phyloP scores from a whole-genome alignment of 1,140 invertebrate species.

The Drosophila parabipectinata region DNA sequence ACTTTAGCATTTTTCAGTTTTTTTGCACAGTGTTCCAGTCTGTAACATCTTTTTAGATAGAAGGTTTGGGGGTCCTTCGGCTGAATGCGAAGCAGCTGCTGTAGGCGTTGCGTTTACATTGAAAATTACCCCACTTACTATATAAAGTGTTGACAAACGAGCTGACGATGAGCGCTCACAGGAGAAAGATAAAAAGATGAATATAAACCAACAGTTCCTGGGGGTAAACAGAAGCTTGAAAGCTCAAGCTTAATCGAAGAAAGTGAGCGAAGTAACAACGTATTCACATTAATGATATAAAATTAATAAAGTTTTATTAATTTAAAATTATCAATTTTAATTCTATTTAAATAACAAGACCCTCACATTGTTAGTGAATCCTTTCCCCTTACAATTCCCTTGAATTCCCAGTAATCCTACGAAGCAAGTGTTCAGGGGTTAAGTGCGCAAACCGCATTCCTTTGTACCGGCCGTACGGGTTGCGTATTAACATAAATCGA shows the following conservation, averaged over 20 bases:
- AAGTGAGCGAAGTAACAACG: not conserved
- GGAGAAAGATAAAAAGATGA: constrained; percentile 9
- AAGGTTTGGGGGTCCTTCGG: not conserved
- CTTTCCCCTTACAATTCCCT: no score
- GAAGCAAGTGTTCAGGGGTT: constrained; percentile 10
- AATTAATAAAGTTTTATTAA: no score
- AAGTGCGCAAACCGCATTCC: constrained; percentile 44
- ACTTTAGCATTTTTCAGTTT: no score
- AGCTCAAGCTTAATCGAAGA: not conserved
- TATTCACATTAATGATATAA: not conserved
- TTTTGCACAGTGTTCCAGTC: not conserved
- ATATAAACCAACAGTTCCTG: not conserved
- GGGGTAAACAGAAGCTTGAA: not conserved
- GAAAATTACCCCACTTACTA: constrained; percentile 77
- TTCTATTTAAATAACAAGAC: no score
- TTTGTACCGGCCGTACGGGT: constrained; percentile 33
- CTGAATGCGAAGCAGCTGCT: constrained; percentile 58
- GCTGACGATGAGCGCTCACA: constrained; percentile 46
- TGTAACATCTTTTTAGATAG: not conserved
- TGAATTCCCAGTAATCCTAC: not conserved
- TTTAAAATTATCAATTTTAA: not conserved
- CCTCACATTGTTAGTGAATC: no score
- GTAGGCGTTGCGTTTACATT: constrained; percentile 76
- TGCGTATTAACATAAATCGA: constrained; percentile 77
- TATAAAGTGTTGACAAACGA: constrained; percentile 55